Evolutionary conservation across 1,140 invertebrate species (phyloP), one percentile per base, ranked within the genome.

Genomic region (Pachypeltis micranthus): DNA sequence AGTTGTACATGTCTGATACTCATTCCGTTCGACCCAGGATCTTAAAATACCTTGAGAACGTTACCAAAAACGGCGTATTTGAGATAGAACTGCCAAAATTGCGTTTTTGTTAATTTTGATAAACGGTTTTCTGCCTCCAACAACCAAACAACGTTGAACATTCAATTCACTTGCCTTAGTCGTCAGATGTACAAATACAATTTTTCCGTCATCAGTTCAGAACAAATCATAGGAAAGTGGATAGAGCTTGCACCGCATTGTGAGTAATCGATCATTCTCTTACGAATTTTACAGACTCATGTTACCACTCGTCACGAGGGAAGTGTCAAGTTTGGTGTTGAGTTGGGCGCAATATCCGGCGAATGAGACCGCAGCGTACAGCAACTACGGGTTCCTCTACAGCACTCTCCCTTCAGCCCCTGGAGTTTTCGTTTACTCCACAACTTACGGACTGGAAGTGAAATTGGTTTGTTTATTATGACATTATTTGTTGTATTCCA

Each of bases 361-460:
- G 44, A 84, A 83, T 47, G 86, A 90, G 64, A 92, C 88, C 0
- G 76, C 81, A 23, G 86, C 91, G 66, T 78, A 93, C 26, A 90
- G 89, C 67, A 95, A 91, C 57, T 97, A 91, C 75, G 93, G 89
- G 0, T 98, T 97, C 77, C 79, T 98, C 0, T 98, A 98, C 75
- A 94, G 95, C 59, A 96, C 92, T 0, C 90, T 97, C 74, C 95
- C 94, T 1, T 86, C 93, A 31, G 93, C 94, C 26, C 94, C 95
- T 0, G 91, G 91, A 44, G 88, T 95, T 2, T 96, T 96, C 75
- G 90, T 98, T 4, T 95, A 95, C 75, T 91, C 93, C 1, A 84
- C 87, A 34, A 83, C 91, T 62, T 97, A 95, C 73, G 83, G 86
- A 66, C 70, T 93, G 12, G 90, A 90, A 72, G 81, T 90, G 66